phyloP scores from a whole-genome alignment of 2,113 vertebrate species.

The Mixornis gularis region DNA sequence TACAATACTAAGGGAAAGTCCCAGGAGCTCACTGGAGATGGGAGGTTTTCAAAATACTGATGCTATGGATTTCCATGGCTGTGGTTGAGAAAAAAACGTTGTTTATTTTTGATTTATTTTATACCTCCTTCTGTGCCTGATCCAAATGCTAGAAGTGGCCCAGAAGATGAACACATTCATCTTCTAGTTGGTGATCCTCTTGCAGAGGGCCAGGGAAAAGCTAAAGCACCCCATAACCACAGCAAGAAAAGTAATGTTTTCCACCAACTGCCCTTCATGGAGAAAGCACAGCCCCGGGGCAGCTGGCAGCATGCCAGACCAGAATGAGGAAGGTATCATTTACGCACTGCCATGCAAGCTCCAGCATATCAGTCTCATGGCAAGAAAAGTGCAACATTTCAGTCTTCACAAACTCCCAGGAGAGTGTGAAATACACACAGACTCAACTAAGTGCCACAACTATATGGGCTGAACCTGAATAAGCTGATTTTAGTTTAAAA shows the following conservation, averaged over 20 bases:
- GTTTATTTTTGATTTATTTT: neutral
- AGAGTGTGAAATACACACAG: neutral
- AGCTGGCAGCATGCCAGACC: neutral
- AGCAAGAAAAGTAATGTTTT: neutral
- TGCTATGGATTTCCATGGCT: neutral
- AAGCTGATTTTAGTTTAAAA: neutral
- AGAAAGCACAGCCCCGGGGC: neutral
- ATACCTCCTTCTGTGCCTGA: neutral
- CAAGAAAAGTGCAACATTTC: neutral
- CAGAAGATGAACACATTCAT: neutral
- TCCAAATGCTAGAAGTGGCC: neutral
- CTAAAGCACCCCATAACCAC: neutral
- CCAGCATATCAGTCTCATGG: neutral
- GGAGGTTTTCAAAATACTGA: neutral
- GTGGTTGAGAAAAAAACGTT: neutral
- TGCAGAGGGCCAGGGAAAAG: neutral
- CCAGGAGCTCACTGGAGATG: neutral
- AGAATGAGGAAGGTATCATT: neutral
- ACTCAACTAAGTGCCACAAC: neutral
- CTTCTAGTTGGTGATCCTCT: neutral
- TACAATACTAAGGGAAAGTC: neutral
- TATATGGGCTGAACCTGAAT: neutral
- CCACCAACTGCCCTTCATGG: neutral
- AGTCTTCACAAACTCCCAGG: neutral
- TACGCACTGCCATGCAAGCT: neutral